These are phyloP conservation scores for Ferrisia virgata DNA, from an alignment of 2,888 invertebrate species.

Conservation along the genomic window DNA sequence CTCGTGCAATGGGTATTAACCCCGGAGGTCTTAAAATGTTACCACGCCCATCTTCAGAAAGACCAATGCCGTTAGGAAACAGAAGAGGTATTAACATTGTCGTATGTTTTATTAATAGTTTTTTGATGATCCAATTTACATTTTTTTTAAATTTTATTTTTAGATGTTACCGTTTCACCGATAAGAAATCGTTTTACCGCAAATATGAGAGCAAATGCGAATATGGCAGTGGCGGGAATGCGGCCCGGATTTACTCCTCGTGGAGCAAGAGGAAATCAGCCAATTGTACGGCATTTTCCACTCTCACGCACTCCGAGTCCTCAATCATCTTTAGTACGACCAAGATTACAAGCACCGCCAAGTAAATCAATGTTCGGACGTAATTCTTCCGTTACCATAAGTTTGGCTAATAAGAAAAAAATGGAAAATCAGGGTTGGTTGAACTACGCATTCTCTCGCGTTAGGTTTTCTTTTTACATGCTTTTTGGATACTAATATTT, in stretches of 20 bases:
- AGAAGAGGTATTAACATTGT: background rate
- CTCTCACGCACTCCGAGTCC: background rate
- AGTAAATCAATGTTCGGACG: constrained; percentile 39
- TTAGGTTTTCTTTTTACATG: no score
- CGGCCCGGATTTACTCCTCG: background rate
- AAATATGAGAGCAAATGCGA: constrained; percentile 53
- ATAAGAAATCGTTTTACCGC: constrained; percentile 45
- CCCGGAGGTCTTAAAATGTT: background rate
- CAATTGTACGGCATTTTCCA: background rate
- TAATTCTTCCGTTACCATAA: constrained; percentile 42
- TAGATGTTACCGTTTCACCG: constrained; percentile 45
- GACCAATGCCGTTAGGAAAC: background rate
- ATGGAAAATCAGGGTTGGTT: background rate
- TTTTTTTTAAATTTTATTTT: no score
- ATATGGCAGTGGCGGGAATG: constrained; percentile 52
- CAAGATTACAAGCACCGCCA: background rate
- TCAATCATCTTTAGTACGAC: background rate
- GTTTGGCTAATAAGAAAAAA: constrained; percentile 32
- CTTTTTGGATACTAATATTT: no score
- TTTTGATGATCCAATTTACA: background rate
- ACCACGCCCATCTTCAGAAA: background rate
- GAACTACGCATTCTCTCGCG: background rate
- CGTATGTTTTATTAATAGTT: background rate
- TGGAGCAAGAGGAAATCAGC: background rate
- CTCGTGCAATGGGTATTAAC: background rate